Conservation (phyloP, 2,797 vertebrate genomes). For the Chaetophractus vellerosus region DNA sequence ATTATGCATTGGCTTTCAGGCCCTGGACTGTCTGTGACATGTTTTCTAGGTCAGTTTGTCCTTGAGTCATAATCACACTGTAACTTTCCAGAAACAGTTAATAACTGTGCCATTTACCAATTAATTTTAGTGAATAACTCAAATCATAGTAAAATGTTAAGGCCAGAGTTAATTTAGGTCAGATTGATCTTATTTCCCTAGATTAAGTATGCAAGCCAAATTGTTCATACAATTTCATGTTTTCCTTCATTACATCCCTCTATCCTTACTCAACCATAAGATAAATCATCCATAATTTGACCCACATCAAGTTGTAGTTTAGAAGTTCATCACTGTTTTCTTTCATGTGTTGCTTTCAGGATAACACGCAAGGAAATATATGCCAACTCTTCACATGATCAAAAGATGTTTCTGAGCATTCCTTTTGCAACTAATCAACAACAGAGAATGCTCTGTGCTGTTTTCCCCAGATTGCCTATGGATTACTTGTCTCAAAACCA, state of each 20-base stretch:
- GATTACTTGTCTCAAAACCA: not conserved
- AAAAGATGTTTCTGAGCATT: not conserved
- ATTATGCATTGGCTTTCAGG: constrained; percentile 49
- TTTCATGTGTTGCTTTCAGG: constrained; percentile 68
- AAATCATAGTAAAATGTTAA: constrained; percentile 66
- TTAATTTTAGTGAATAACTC: constrained; percentile 71
- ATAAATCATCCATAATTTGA: constrained; percentile 63
- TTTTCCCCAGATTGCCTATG: not conserved
- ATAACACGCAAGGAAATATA: not conserved
- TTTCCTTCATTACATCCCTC: constrained; percentile 61
- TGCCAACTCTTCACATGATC: not conserved
- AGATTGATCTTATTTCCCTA: constrained; percentile 55
- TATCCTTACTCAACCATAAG: not conserved
- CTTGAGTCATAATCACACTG: constrained; percentile 77
- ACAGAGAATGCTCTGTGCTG: not conserved
- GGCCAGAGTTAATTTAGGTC: constrained; percentile 65
- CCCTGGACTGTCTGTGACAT: not conserved
- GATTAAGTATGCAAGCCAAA: constrained; percentile 64
- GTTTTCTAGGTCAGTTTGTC: constrained; percentile 74
- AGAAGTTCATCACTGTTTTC: constrained; percentile 37
- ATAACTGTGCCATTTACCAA: constrained; percentile 49
- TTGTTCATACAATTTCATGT: constrained; percentile 58
- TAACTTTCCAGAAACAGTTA: constrained; percentile 71
- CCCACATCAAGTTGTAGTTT: not conserved
- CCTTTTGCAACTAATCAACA: not conserved